Evolutionary conservation across 2,797 vertebrate genomes (phyloP), one percentile per base, ranked within the genome.

Genomic region (Zenarchopterus dispar): DNA sequence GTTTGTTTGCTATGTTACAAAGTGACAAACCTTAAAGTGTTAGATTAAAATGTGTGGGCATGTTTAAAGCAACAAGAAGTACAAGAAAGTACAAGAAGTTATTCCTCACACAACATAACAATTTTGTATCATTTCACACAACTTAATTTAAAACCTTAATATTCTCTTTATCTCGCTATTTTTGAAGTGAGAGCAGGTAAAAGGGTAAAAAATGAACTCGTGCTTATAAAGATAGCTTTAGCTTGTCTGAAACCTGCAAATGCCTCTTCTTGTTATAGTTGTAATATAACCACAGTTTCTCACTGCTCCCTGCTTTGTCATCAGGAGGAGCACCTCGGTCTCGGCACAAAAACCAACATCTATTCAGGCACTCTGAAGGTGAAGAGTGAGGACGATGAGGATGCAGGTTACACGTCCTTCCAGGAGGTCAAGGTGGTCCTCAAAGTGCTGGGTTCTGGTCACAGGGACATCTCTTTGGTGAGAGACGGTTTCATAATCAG

Each of bases 391-490:
- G 95, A 95, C 47, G 93, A 92, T 0, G 91, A 93, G 9, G 91
- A 93, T 56, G 79, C 62, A 6, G 94, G 94, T 24, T 94, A 93
- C 1, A 81, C 85, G 0, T 88, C 92, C 1, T 91, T 93, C 17
- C 97, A 94, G 53, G 95, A 96, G 54, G 93, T 98, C 47, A 95
- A 96, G 88, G 97, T 99, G 53, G 96, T 99, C 58, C 94, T 99
- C 66, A 99, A 99, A 87, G 96, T 98, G 48, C 85, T 99, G 79
- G 97, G 96, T 56, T 95, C 96, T 69, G 95, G 95, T 87, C 96
- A 99, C 91, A 94, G 97, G 79, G 96, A 98, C 81, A 98, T 98
- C 58, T 99, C 97, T 72, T 82, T 99, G 95, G 97, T 94, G 87
- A 93, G 96, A 91, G 2, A 26, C 43, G n/a, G 2, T 18, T 8